A percentile compares a stretch with the other conserved stretches of the same genome.
Evolutionary conservation across 2,797 vertebrate genomes (phyloP).

Genomic region (Argentina silus): DNA sequence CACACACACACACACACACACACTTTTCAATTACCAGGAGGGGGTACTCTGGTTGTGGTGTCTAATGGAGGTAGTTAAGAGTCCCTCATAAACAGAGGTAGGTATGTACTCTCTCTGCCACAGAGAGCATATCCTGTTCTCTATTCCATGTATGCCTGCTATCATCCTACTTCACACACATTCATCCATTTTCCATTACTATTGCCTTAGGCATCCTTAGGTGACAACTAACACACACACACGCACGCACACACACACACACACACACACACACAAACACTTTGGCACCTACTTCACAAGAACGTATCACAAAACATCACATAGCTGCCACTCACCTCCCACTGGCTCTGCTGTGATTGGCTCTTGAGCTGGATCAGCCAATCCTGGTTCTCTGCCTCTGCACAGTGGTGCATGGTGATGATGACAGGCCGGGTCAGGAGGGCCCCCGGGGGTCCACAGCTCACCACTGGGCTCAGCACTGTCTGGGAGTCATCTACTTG

Average conservation of each 20-base stretch:
- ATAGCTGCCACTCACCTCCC: constrained; percentile 87
- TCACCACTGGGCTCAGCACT: constrained; percentile 93
- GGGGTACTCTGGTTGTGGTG: too few relatives aligned
- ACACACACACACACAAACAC: constrained; percentile 24
- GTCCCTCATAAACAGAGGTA: too few relatives aligned
- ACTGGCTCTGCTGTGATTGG: constrained; percentile 86
- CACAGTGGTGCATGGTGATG: constrained; percentile 95
- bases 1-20: constrained; percentile 8
- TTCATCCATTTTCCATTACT: too few relatives aligned
- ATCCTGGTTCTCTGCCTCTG: constrained; percentile 89
- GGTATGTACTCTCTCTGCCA: neutral
- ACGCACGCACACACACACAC: constrained; percentile 15
- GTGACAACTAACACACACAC: neutral
- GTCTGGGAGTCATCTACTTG: constrained; percentile 91
- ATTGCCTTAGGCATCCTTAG: too few relatives aligned
- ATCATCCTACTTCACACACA: neutral
- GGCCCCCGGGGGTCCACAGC: constrained; percentile 91
- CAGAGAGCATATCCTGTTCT: neutral
- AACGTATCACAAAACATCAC: neutral
- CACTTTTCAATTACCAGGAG: too few relatives aligned
- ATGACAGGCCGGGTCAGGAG: constrained; percentile 91
- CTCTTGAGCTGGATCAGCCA: constrained; percentile 97
- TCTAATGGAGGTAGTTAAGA: too few relatives aligned
- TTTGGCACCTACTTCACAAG: constrained; percentile 16
- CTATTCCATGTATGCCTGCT: neutral